A percentile compares a stretch with the other conserved stretches of the same genome.
phyloP scores from a whole-genome alignment of 2,797 vertebrate species.

The Gymnodraco acuticeps region DNA sequence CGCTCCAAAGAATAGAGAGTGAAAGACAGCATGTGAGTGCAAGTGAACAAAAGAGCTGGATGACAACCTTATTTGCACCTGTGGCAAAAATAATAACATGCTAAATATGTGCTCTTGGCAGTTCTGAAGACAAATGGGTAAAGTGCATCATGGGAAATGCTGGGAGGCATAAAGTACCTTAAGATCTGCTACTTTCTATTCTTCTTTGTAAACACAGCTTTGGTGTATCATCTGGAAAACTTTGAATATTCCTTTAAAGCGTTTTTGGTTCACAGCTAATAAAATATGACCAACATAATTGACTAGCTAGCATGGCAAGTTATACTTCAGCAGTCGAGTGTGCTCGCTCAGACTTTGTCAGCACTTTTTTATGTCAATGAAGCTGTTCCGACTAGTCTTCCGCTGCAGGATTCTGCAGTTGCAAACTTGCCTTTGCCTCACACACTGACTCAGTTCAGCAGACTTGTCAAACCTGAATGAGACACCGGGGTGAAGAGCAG shows the following conservation, averaged over 20 bases:
- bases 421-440: constrained; percentile 34
- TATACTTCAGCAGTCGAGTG: background rate
- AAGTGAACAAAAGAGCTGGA: constrained; percentile 17
- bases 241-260: background rate
- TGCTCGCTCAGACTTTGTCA: background rate
- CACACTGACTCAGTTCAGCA: constrained; percentile 28
- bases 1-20: background rate
- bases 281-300: background rate
- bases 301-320: background rate
- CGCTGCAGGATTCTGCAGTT: constrained; percentile 38
- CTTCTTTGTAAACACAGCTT: background rate
- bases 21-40: background rate
- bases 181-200: constrained; percentile 1
- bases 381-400: constrained; percentile 28
- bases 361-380: constrained; percentile 8
- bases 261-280: background rate
- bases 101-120: constrained; percentile 25
- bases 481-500: constrained; percentile 32
- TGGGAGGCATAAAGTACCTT: background rate
- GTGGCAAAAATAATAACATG: constrained; percentile 10
- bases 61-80: constrained; percentile 12
- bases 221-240: background rate
- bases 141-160: constrained; percentile 22
- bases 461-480: constrained; percentile 73
- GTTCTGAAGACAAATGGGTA: background rate